phyloP scores from a whole-genome alignment of 2,797 vertebrate genomes.

The Clarias fuscus region DNA sequence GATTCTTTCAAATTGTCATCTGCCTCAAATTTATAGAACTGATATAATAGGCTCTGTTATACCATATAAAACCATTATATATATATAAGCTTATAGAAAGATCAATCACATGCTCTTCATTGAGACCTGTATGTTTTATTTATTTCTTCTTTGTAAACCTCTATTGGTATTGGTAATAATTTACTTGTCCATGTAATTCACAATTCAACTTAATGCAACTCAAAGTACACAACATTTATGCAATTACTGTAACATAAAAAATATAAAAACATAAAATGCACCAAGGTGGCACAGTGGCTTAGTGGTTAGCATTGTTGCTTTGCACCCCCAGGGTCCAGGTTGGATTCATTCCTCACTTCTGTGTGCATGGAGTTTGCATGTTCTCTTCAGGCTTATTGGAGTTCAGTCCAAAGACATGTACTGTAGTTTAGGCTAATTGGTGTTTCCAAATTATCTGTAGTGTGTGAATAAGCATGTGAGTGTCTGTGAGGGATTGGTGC shows the following conservation, averaged over 20 bases:
- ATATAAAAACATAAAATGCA: background rate
- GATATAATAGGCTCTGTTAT: background rate
- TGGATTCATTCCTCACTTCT: too few relatives aligned
- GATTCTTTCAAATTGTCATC: background rate
- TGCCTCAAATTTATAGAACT: background rate
- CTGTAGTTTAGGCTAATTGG: too few relatives aligned
- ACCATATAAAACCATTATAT: background rate
- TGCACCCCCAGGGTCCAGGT: too few relatives aligned
- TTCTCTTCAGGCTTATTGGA: too few relatives aligned
- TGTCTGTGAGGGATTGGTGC: too few relatives aligned
- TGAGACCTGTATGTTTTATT: background rate
- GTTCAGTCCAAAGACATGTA: too few relatives aligned
- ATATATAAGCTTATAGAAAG: background rate
- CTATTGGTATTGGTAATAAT: background rate
- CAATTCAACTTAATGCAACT: background rate
- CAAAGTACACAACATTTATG: background rate
- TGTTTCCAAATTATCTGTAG: too few relatives aligned
- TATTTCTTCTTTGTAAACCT: background rate
- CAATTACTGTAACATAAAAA: background rate
- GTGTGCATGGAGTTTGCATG: too few relatives aligned
- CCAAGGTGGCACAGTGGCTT: too few relatives aligned
- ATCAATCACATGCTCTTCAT: background rate
- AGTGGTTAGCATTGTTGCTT: too few relatives aligned
- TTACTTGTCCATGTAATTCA: background rate
- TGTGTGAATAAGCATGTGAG: too few relatives aligned